phyloP scores from a whole-genome alignment of 2,888 invertebrate genomes.

The Cybosia mesomella region DNA sequence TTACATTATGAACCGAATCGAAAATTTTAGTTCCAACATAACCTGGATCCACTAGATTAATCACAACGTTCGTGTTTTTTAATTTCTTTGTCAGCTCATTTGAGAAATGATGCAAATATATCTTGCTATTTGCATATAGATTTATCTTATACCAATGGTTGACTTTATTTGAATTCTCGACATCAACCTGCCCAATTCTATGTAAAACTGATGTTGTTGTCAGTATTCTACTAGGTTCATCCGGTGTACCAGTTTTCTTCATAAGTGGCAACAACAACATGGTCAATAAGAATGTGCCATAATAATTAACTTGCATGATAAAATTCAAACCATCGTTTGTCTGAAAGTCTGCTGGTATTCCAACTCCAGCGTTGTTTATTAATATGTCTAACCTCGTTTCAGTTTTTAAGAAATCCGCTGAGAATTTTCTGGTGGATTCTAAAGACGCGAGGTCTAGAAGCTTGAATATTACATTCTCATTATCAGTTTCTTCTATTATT shows the following conservation, averaged over 20 bases:
- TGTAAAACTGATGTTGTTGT: constrained; percentile 86
- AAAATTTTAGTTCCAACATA: constrained; percentile 92
- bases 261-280: constrained; percentile 58
- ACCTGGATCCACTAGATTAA: constrained; percentile 94
- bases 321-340: constrained; percentile 93
- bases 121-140: constrained; percentile 74
- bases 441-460: constrained; percentile 91
- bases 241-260: constrained; percentile 61
- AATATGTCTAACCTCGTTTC: constrained; percentile 92
- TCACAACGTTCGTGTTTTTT: constrained; percentile 88
- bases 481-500: constrained; percentile 88
- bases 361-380: constrained; percentile 95
- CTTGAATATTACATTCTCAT: constrained; percentile 88
- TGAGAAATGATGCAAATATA: constrained; percentile 88
- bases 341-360: constrained; percentile 67
- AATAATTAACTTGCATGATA: constrained; percentile 96
- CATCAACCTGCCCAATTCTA: constrained; percentile 48
- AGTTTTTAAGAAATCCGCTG: constrained; percentile 89
- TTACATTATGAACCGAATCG: constrained; percentile 73
- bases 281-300: constrained; percentile 92
- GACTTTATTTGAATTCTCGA: constrained; percentile 47
- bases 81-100: constrained; percentile 90
- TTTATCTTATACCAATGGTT: constrained; percentile 28
- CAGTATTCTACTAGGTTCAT: constrained; percentile 62
- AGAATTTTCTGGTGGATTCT: constrained; percentile 92